A percentile compares a stretch with the other conserved stretches of the same genome.
phyloP scores from a whole-genome alignment of 1,140 invertebrate genomes.

The Bombus balteatus region DNA sequence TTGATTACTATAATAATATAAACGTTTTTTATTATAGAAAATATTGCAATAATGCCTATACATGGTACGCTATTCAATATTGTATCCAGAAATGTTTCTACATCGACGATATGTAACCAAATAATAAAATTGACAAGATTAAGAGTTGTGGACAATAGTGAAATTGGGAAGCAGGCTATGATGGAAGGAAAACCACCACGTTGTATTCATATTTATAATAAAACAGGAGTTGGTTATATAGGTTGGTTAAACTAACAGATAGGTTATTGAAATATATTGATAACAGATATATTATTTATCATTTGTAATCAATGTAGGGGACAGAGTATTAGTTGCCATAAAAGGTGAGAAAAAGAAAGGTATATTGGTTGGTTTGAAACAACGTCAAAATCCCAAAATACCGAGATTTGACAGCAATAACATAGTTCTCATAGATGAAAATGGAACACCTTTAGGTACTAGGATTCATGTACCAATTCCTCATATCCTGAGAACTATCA shows the following conservation, averaged over 20 bases:
- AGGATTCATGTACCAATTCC: slow-evolving; percentile 97
- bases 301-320: slow-evolving; percentile 83
- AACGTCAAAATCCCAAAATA: slow-evolving; percentile 91
- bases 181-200: slow-evolving; percentile 95
- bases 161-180: slow-evolving; percentile 96
- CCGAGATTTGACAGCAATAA: slow-evolving; percentile 99
- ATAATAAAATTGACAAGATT: slow-evolving; percentile 89
- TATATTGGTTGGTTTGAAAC: slow-evolving; percentile 95
- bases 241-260: slow-evolving; percentile 80
- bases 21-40: not conserved
- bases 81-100: slow-evolving; percentile 82
- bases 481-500: slow-evolving; percentile 92
- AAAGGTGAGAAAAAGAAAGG: slow-evolving; percentile 98
- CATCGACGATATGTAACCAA: slow-evolving; percentile 84
- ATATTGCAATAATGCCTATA: not conserved
- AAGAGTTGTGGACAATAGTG: slow-evolving; percentile 97
- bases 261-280: not conserved
- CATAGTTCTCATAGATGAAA: slow-evolving; percentile 97
- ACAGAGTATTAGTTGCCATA: slow-evolving; percentile 96
- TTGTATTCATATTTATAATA: slow-evolving; percentile 95
- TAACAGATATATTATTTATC: not conserved
- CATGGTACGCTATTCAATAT: slow-evolving; percentile 30
- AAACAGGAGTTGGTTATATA: slow-evolving; percentile 85
- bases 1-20: not conserved
- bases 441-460: slow-evolving; percentile 95